Percentiles rank a stretch among this genome's conserved stretches.
Conservation (phyloP, 2,113 vertebrate genomes). For the Gadus chalcogrammus region DNA sequence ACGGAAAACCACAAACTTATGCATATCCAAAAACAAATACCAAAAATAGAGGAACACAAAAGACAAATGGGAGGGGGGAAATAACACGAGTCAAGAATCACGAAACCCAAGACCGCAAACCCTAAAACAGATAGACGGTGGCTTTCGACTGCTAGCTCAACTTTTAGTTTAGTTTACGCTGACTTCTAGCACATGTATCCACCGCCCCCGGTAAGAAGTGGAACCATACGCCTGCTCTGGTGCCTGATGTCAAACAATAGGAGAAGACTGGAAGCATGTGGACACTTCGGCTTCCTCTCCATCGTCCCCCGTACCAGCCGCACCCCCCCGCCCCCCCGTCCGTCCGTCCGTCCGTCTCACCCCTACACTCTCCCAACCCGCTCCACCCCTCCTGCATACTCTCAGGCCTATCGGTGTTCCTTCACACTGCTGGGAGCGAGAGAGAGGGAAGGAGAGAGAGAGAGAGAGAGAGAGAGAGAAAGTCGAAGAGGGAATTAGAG, state of each 20-base stretch:
- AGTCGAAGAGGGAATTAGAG: background rate
- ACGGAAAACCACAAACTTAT: constrained; percentile 3
- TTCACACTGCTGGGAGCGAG: constrained; percentile 47
- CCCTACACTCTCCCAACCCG: background rate
- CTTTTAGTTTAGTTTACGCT: background rate
- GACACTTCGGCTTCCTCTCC: background rate
- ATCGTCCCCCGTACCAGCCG: background rate
- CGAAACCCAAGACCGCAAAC: too few species aligned
- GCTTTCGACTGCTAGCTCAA: too few species aligned
- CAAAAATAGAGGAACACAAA: too few species aligned
- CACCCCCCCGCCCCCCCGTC: too few species aligned
- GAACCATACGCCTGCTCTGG: background rate
- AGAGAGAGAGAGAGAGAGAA: background rate
- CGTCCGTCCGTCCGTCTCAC: too few species aligned
- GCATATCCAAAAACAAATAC: background rate
- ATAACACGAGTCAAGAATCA: background rate
- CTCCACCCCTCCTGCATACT: too few species aligned
- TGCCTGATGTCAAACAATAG: background rate
- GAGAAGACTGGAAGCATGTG: background rate
- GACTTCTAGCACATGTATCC: background rate
- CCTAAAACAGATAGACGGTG: too few species aligned
- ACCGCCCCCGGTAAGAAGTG: background rate
- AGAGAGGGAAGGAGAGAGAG: constrained; percentile 3
- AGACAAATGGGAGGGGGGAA: background rate
- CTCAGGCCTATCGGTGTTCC: constrained; percentile 45